Conservation (phyloP, 2,888 invertebrate species). For the Protodeltote pygarga region DNA sequence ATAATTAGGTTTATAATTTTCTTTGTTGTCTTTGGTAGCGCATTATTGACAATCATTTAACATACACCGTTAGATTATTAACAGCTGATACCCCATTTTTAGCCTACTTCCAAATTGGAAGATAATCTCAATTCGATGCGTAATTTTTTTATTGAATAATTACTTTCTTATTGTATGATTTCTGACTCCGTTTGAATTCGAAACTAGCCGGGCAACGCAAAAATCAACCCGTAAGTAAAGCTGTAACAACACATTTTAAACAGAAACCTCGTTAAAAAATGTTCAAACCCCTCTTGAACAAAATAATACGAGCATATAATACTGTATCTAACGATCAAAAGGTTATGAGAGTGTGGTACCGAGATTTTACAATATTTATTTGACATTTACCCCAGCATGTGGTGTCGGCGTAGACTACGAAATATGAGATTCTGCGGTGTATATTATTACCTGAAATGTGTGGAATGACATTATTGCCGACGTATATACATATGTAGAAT, state of each 20-base stretch:
- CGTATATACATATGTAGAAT: constrained; percentile 38
- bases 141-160: too few species aligned
- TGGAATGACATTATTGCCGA: constrained; percentile 59
- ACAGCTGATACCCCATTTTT: too few species aligned
- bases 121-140: too few species aligned
- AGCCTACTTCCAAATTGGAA: too few species aligned
- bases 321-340: constrained; percentile 36
- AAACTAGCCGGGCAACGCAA: too few species aligned
- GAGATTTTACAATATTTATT: constrained; percentile 63
- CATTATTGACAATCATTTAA: too few species aligned
- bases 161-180: too few species aligned
- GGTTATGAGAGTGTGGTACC: constrained; percentile 35
- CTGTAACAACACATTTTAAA: background rate
- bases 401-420: constrained; percentile 61
- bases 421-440: constrained; percentile 69
- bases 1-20: too few species aligned
- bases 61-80: too few species aligned
- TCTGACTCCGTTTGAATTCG: too few species aligned
- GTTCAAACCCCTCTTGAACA: constrained; percentile 15
- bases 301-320: constrained; percentile 21
- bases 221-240: too few species aligned
- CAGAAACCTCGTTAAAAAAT: constrained; percentile 3
- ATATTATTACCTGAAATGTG: constrained; percentile 62
- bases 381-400: constrained; percentile 60
- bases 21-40: too few species aligned